These are phyloP conservation scores for Pterocles burchelli DNA, from an alignment of 2,113 vertebrate species.

Conservation along the genomic window DNA sequence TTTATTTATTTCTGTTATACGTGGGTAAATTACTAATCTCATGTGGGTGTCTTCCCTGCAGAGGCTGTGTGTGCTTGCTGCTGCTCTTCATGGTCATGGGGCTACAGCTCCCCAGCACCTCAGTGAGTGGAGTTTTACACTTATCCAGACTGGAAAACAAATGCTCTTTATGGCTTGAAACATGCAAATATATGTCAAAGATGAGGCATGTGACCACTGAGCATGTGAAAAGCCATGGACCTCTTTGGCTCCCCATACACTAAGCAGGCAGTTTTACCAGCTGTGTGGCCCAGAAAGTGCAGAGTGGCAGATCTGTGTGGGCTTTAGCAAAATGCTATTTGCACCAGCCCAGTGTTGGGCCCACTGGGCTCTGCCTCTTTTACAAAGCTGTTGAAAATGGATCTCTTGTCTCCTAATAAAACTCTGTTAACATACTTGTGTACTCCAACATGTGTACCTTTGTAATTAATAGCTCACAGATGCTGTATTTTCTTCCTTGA, in stretches of 20 bases:
- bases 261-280: neutral
- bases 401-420: neutral
- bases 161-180: neutral
- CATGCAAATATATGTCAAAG: neutral
- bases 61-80: neutral
- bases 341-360: neutral
- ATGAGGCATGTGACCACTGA: neutral
- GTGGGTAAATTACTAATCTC: slow-evolving; percentile 34
- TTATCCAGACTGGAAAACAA: neutral
- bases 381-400: neutral
- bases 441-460: neutral
- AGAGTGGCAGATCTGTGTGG: rapidly evolving
- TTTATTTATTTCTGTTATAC: slow-evolving; percentile 43
- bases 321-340: neutral
- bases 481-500: neutral
- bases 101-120: neutral
- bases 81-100: neutral
- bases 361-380: neutral
- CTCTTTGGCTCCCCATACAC: rapidly evolving
- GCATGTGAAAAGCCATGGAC: neutral
- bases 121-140: neutral
- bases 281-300: neutral
- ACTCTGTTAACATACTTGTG: neutral
- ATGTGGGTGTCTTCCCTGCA: neutral
- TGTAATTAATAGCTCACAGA: slow-evolving; percentile 30